A percentile compares a stretch with the other conserved stretches of the same genome.
Conservation (phyloP, 2,113 vertebrate genomes). For the Burhinus bistriatus region DNA sequence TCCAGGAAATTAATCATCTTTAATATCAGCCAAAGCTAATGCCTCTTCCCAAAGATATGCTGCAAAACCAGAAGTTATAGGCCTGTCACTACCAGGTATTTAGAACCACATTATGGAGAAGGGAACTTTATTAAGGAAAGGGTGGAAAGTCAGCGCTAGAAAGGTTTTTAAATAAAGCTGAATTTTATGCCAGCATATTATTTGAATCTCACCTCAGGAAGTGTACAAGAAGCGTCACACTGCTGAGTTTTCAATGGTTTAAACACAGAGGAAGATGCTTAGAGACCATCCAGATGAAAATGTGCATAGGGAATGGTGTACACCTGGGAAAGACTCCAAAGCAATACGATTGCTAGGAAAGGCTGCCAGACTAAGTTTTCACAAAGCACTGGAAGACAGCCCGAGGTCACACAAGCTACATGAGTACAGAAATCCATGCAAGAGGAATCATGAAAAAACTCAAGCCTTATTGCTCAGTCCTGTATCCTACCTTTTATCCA, state of each 20-base stretch:
- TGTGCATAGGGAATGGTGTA: fast-evolving
- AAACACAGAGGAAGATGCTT: background rate
- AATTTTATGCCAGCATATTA: background rate
- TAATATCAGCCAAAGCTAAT: background rate
- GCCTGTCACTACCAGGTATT: background rate
- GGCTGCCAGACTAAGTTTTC: background rate
- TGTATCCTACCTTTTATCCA: background rate
- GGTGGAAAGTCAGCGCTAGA: background rate
- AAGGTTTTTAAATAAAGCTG: background rate
- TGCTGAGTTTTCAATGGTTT: background rate
- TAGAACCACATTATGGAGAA: background rate
- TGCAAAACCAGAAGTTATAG: background rate
- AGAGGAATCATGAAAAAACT: background rate
- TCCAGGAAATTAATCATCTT: background rate
- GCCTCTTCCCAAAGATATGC: background rate
- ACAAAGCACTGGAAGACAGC: background rate
- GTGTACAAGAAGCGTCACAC: fast-evolving
- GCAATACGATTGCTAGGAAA: background rate
- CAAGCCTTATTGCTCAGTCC: background rate
- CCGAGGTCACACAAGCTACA: background rate
- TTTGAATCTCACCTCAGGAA: background rate
- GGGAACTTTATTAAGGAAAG: background rate
- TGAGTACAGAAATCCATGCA: background rate
- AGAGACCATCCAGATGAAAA: background rate
- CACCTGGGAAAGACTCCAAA: background rate